These are phyloP conservation scores for Hyperoplus lanceolatus DNA, from an alignment of 2,797 vertebrate species.

Conservation along the genomic window DNA sequence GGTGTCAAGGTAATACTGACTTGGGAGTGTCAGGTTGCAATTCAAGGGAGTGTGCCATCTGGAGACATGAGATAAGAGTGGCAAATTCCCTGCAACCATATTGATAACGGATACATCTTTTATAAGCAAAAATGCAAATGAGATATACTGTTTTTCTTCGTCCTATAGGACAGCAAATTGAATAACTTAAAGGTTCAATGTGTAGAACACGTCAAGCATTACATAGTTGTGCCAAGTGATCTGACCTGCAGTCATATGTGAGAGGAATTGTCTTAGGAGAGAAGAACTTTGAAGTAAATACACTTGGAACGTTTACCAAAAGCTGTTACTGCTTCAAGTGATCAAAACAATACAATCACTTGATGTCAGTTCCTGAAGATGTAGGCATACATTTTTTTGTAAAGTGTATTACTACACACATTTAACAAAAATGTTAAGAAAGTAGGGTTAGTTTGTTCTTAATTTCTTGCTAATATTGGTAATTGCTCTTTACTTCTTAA, in stretches of 20 bases:
- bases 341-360: background rate
- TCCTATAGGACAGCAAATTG: background rate
- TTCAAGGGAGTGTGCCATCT: background rate
- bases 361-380: background rate
- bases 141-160: background rate
- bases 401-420: background rate
- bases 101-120: background rate
- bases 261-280: background rate
- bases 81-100: background rate
- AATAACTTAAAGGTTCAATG: background rate
- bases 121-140: background rate
- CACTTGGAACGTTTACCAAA: background rate
- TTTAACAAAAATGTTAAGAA: background rate
- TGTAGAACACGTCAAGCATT: background rate
- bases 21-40: background rate
- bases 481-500: background rate
- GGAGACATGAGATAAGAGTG: background rate
- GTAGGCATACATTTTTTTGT: background rate
- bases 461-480: background rate
- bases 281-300: background rate
- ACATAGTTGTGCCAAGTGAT: background rate
- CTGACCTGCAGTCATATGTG: background rate
- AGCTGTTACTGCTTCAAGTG: conserved; percentile 3
- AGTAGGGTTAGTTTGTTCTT: background rate
- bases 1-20: background rate